Conservation (phyloP, 2,113 vertebrate genomes). For the Phylloscopus trochilus region DNA sequence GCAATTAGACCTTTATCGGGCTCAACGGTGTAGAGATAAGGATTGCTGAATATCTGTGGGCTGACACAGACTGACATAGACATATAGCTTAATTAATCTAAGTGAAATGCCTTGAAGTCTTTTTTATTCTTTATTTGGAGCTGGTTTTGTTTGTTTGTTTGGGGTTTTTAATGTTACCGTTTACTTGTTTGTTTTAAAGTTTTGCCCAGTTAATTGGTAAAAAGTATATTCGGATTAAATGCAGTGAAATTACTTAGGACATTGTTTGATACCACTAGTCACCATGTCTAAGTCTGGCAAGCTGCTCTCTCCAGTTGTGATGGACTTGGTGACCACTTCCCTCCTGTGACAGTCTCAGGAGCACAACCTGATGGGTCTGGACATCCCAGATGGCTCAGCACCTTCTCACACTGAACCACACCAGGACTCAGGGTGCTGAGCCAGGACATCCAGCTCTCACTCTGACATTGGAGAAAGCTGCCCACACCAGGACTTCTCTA, state of each 20-base stretch:
- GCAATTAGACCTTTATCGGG: constrained; percentile 6
- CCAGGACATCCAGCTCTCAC: accelerated
- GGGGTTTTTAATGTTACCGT: background rate
- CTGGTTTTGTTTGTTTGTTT: background rate
- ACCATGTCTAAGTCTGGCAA: background rate
- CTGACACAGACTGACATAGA: background rate
- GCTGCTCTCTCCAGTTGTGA: accelerated
- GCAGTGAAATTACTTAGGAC: background rate
- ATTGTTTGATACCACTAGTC: background rate
- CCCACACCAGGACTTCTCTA: background rate
- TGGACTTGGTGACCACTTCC: background rate
- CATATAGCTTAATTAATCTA: background rate
- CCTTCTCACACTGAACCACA: background rate
- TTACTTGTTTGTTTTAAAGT: background rate
- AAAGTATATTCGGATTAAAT: background rate
- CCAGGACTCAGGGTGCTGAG: background rate
- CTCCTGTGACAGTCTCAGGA: background rate
- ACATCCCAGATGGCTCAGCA: background rate
- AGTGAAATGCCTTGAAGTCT: background rate
- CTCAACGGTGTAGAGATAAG: background rate
- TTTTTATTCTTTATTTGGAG: background rate
- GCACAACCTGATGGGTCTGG: background rate
- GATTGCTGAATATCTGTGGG: background rate
- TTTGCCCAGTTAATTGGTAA: background rate
- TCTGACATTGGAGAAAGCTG: background rate